These are phyloP conservation scores for Dimorphilus gyrociliatus DNA, from an alignment of 2,888 invertebrate species.

Conservation along the genomic window DNA sequence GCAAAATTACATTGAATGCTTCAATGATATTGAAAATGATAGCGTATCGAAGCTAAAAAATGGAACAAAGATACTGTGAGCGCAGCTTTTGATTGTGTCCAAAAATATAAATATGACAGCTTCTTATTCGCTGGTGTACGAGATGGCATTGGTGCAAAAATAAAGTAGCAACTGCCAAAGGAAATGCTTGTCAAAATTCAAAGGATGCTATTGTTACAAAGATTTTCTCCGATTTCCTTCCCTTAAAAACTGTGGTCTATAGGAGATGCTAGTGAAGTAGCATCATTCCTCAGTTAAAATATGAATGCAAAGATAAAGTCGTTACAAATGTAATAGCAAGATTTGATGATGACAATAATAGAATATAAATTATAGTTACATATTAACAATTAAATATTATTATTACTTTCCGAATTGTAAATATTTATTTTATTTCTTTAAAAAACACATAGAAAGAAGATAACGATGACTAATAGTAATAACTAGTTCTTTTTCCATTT, in stretches of 20 bases:
- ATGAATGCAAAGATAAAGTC: no score
- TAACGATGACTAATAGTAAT: no score
- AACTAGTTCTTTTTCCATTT: no score
- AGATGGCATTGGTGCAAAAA: conserved; percentile 1
- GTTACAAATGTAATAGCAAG: no score
- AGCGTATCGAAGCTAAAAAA: background rate
- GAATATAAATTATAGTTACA: no score
- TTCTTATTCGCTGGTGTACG: conserved; percentile 2
- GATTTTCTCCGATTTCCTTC: conserved; percentile 1
- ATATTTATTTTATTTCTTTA: no score
- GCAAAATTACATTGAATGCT: conserved; percentile 2
- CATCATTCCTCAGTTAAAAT: no score
- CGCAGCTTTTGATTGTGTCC: conserved; percentile 2
- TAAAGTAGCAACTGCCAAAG: conserved; percentile 1
- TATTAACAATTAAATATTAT: no score
- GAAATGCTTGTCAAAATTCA: background rate
- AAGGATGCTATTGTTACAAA: conserved; percentile 2
- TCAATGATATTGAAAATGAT: background rate
- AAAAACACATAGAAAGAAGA: no score
- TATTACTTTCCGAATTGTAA: no score
- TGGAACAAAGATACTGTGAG: no score
- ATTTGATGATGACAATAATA: no score
- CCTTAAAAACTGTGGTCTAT: conserved; percentile 1
- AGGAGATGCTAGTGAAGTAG: background rate
- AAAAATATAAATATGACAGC: background rate